Percentiles rank a stretch among this genome's conserved stretches.
phyloP scores from a whole-genome alignment of 1,140 invertebrate species.

The Grapholita molesta region DNA sequence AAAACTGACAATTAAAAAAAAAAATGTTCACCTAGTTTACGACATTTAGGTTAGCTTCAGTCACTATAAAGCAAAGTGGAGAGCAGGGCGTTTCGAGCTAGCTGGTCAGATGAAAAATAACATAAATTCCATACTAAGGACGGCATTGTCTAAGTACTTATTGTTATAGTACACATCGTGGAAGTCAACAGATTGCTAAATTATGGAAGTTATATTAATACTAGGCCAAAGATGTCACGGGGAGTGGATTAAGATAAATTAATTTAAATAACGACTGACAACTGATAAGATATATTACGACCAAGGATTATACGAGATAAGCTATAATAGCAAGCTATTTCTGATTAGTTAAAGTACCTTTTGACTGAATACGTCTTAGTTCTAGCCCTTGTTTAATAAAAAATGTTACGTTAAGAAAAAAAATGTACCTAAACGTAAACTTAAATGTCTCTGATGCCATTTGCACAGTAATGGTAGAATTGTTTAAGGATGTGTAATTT shows the following conservation, averaged over 20 bases:
- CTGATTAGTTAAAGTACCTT: neutral
- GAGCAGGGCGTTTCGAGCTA: no score
- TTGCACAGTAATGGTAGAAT: no score
- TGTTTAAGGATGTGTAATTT: neutral
- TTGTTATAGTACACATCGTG: neutral
- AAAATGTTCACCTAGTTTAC: no score
- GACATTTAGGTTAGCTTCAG: no score
- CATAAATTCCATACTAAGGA: neutral
- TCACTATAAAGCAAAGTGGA: no score
- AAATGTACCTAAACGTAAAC: no score
- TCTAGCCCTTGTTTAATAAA: no score
- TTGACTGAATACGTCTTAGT: no score
- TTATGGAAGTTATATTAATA: neutral
- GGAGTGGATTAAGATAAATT: conserved; percentile 9
- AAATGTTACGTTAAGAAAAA: no score
- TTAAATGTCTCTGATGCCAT: no score
- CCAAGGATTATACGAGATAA: neutral
- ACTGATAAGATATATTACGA: neutral
- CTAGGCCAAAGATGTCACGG: neutral
- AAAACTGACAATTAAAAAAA: no score
- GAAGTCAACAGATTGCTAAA: neutral
- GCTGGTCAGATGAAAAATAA: neutral
- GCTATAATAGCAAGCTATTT: neutral
- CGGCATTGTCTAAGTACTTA: neutral
- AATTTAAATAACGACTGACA: neutral